Percentiles rank a stretch among this genome's conserved stretches.
phyloP scores from a whole-genome alignment of 2,797 vertebrate species.

The Liparis tanakae region DNA sequence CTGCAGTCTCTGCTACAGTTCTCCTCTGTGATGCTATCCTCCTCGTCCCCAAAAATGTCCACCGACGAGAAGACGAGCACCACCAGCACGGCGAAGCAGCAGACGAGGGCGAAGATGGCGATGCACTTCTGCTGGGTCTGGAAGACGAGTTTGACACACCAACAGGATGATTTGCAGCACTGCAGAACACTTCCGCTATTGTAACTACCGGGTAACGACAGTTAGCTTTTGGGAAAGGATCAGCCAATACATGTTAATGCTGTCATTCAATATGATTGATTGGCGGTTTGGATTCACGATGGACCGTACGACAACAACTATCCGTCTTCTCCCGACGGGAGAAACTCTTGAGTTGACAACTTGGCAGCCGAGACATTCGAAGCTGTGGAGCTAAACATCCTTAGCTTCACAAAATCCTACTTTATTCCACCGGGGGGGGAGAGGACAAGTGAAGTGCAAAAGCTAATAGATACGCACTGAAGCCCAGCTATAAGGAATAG shows the following conservation, averaged over 20 bases:
- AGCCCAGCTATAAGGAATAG: conserved; percentile 21
- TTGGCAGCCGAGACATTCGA: conserved; percentile 16
- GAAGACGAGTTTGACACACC: conserved; percentile 51
- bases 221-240: conserved; percentile 35
- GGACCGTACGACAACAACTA: conserved; percentile 39
- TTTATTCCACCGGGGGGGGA: conserved; percentile 24
- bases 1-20: conserved; percentile 93
- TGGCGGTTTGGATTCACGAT: conserved; percentile 39
- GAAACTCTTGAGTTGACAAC: conserved; percentile 34
- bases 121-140: conserved; percentile 98
- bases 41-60: conserved; percentile 91
- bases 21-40: conserved; percentile 93
- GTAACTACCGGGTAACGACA: background rate
- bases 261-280: conserved; percentile 49
- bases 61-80: conserved; percentile 94
- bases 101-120: conserved; percentile 92
- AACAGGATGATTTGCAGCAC: background rate
- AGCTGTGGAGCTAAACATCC: conserved; percentile 6
- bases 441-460: conserved; percentile 52
- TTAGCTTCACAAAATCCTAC: conserved; percentile 26
- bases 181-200: background rate
- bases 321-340: conserved; percentile 18
- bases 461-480: conserved; percentile 41
- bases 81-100: conserved; percentile 92
- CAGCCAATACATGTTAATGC: conserved; percentile 38